These are phyloP conservation scores for Margarornis squamiger DNA, from an alignment of 2,797 vertebrate species.

Conservation along the genomic window DNA sequence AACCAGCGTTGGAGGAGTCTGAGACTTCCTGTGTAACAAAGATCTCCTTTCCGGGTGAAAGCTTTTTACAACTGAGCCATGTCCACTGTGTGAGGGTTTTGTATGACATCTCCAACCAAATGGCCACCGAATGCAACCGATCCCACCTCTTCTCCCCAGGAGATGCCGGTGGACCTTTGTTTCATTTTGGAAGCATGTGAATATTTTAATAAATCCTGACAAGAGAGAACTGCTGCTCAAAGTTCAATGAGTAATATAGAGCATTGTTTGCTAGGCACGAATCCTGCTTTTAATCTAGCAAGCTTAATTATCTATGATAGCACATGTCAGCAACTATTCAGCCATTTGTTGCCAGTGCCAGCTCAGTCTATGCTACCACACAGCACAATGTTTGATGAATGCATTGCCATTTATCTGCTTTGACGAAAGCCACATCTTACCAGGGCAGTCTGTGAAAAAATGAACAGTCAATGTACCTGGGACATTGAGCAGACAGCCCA, in stretches of 20 bases:
- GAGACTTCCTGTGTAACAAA: slow-evolving; percentile 55
- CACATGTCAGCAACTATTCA: slow-evolving; percentile 56
- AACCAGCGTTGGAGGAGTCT: not conserved
- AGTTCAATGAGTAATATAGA: slow-evolving; percentile 63
- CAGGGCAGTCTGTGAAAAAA: not conserved
- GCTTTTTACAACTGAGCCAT: slow-evolving; percentile 66
- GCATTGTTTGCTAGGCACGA: slow-evolving; percentile 62
- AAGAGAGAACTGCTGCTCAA: slow-evolving; percentile 63
- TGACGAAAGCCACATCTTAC: not conserved
- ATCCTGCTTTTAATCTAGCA: slow-evolving; percentile 57
- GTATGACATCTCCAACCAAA: slow-evolving; percentile 46
- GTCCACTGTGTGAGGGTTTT: slow-evolving; percentile 63
- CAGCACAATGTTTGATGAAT: not conserved
- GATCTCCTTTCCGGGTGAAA: slow-evolving; percentile 65
- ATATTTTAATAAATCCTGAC: slow-evolving; percentile 61
- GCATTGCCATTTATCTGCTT: not conserved
- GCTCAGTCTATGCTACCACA: not conserved
- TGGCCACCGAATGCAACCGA: slow-evolving; percentile 43
- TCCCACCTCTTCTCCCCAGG: slow-evolving; percentile 43
- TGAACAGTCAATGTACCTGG: not conserved
- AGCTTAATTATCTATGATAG: slow-evolving; percentile 52
- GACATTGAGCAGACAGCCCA: not conserved
- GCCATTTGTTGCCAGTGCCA: slow-evolving; percentile 40
- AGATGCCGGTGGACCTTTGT: slow-evolving; percentile 55
- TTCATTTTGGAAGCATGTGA: slow-evolving; percentile 78